Conservation (phyloP, 2,888 invertebrate species). For the Carcina quercana region DNA sequence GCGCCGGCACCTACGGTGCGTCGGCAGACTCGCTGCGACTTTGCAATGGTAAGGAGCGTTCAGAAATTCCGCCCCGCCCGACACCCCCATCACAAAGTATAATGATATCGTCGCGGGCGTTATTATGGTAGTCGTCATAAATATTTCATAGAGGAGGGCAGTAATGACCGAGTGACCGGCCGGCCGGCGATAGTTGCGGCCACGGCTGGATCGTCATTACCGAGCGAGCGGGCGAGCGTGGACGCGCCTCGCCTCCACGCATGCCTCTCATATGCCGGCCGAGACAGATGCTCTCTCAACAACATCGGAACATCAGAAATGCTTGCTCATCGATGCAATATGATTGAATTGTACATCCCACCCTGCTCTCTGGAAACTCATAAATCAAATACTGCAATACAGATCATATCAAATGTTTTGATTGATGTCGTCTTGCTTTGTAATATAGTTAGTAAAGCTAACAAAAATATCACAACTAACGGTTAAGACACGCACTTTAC, state of each 20-base stretch:
- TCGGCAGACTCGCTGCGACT: slow-evolving; percentile 52
- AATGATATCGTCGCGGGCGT: slow-evolving; percentile 73
- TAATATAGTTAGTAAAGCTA: too few species aligned
- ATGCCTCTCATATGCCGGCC: too few species aligned
- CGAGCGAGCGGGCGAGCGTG: too few species aligned
- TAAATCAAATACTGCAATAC: too few species aligned
- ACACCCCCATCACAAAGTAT: slow-evolving; percentile 76
- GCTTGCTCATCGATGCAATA: too few species aligned
- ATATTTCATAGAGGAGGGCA: slow-evolving; percentile 72
- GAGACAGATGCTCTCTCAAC: too few species aligned
- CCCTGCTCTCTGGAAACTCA: not conserved
- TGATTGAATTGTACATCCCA: not conserved
- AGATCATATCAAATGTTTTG: too few species aligned
- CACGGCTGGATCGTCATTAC: slow-evolving; percentile 16
- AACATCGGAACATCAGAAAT: too few species aligned
- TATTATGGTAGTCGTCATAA: slow-evolving; percentile 73
- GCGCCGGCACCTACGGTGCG: slow-evolving; percentile 30
- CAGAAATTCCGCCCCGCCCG: slow-evolving; percentile 73
- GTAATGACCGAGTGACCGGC: slow-evolving; percentile 70
- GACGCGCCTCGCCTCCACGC: too few species aligned
- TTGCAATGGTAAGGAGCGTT: slow-evolving; percentile 72
- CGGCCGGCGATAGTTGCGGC: slow-evolving; percentile 7
- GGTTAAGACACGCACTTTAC: too few species aligned
- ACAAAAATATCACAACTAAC: too few species aligned
- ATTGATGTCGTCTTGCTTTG: too few species aligned